Evolutionary conservation across 2,797 vertebrate species (phyloP).

Genomic region (Acrocephalus scirpaceus): DNA sequence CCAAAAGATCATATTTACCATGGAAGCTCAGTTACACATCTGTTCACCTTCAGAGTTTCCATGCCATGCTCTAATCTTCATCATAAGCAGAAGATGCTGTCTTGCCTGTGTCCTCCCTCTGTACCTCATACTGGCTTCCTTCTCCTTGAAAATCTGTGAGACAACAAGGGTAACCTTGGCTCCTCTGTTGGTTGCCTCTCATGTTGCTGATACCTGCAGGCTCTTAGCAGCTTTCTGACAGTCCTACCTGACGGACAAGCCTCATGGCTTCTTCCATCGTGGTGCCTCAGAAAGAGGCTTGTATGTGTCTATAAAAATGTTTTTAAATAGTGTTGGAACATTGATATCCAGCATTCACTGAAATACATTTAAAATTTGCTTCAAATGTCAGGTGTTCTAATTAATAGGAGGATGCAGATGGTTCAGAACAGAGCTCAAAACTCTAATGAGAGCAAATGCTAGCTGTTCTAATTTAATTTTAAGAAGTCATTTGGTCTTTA

Average conservation of each 20-base stretch:
- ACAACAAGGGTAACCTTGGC: not conserved
- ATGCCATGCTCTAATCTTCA: not conserved
- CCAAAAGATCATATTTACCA: not conserved
- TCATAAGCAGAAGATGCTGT: not conserved
- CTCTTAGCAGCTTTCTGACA: not conserved
- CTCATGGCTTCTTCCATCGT: not conserved
- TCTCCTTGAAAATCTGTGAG: not conserved
- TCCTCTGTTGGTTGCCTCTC: not conserved
- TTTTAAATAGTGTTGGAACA: not conserved
- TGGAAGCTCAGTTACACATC: not conserved
- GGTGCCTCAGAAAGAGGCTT: not conserved
- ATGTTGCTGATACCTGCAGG: not conserved
- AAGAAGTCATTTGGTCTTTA: not conserved
- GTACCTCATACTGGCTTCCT: not conserved
- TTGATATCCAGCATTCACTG: not conserved
- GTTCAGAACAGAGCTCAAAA: not conserved
- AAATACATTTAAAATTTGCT: not conserved
- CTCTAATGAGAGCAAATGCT: not conserved
- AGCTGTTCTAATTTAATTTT: not conserved
- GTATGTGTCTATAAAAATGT: rapidly evolving
- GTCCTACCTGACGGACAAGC: not conserved
- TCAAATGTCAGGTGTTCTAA: not conserved
- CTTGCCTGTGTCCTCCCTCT: not conserved
- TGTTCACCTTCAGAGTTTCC: not conserved
- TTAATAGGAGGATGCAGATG: not conserved